Evolutionary conservation across 1,140 invertebrate species (phyloP), one percentile per base, ranked within the genome.

Genomic region (Rhopalosiphum padi): DNA sequence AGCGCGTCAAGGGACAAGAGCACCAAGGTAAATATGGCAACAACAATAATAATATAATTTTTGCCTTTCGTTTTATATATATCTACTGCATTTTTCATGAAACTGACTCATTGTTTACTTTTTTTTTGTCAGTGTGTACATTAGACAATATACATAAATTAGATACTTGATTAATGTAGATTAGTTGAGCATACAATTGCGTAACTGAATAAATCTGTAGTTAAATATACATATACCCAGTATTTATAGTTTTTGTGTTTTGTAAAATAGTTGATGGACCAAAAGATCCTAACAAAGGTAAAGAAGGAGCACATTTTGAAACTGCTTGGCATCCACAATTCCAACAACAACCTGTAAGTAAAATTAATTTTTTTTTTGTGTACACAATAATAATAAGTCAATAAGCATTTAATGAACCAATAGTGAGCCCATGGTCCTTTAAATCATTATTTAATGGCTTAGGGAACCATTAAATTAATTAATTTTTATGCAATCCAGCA

Each of bases 1-100:
- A 98, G 97, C 97, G 97, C 97, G 98, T 98, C 97, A 98, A 98
- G 97, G 97, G 97, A 97, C 97, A 97, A 97, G 97, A 97, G 96
- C 97, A 97, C 96, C 96, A 97, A 97, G 97, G 97, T 97, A 88
- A 88, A 87, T 87, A 48, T 87, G 25, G 23, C 21, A 83, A 82
- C 21, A 37, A 37, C 82, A 83, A 89, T 89, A 60, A 94, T 48
- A 9, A 21, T 51, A 21, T 87, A 18, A 87, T 48, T 48, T 37
- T 51, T 87, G 8, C 7, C 37, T 37, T 37, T 23, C 18, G 23
- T 37, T 37, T 23, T 18, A 41, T 43, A 11, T 11, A 30, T 30
- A 25, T 25, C 23, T 55, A 25, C 25, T 68, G n/a, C 41, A 41
- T 41, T 37, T 37, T 82, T 82, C 77, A 82, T 37, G 35, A 82